A percentile compares a stretch with the other conserved stretches of the same genome.
Conservation (phyloP, 2,888 invertebrate genomes). For the Brachyptera risi region DNA sequence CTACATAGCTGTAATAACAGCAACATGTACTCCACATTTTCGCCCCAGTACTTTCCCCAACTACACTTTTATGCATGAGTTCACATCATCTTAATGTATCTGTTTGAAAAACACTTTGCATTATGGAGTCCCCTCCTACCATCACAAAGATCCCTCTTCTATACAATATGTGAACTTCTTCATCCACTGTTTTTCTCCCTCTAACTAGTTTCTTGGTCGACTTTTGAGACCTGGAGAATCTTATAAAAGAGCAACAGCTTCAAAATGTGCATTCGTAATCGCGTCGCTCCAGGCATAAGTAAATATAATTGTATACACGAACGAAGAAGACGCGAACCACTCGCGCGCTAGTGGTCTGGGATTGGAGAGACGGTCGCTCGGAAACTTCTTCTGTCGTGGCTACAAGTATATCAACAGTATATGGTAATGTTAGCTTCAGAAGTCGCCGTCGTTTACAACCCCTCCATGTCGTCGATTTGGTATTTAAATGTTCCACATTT, state of each 20-base stretch:
- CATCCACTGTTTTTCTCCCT: background rate
- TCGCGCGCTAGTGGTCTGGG: no score
- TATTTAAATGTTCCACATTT: background rate
- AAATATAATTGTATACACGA: no score
- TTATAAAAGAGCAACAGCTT: background rate
- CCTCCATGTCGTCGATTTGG: background rate
- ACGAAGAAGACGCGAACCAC: no score
- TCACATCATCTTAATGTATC: background rate
- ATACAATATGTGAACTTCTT: no score
- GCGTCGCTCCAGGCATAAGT: conserved; percentile 5
- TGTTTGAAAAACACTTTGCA: conserved; percentile 2
- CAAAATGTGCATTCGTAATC: conserved; percentile 6
- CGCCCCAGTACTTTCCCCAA: no score
- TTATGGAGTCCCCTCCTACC: background rate
- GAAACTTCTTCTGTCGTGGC: no score
- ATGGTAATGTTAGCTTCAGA: conserved; percentile 22
- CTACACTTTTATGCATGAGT: background rate
- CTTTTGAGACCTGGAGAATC: background rate
- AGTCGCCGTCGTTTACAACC: no score
- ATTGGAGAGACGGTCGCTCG: no score
- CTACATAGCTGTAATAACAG: no score
- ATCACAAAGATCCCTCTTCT: background rate
- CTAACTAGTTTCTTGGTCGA: background rate
- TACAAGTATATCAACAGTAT: no score
- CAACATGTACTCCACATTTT: no score